Percentiles rank a stretch among this genome's conserved stretches.
Conservation (phyloP, 2,113 vertebrate species). For the Phaethon lepturus region DNA sequence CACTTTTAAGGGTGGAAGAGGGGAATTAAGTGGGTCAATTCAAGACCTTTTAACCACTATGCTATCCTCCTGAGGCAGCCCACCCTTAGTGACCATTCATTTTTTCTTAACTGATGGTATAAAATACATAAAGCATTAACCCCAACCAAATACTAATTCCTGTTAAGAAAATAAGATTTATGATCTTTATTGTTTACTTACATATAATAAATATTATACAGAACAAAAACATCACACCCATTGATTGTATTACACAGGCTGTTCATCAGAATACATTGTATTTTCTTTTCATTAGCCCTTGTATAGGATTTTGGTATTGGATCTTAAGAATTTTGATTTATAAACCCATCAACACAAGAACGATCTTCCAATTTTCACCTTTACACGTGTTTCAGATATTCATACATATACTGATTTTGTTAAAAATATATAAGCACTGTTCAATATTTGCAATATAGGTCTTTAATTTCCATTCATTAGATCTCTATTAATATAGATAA, state of each 20-base stretch:
- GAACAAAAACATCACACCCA: slow-evolving; percentile 59
- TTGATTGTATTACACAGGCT: slow-evolving; percentile 54
- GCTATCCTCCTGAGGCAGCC: rapidly evolving
- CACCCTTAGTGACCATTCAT: neutral
- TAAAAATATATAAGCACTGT: slow-evolving; percentile 59
- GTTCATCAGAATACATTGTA: slow-evolving; percentile 49
- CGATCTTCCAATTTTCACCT: neutral
- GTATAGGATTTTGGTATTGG: slow-evolving; percentile 49
- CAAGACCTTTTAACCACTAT: neutral
- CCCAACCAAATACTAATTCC: slow-evolving; percentile 40
- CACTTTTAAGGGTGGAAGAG: neutral
- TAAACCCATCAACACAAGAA: slow-evolving; percentile 22
- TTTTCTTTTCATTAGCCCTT: slow-evolving; percentile 58
- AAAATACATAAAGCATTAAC: neutral
- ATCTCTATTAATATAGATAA: slow-evolving; percentile 33
- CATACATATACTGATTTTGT: slow-evolving; percentile 15
- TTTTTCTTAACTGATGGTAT: neutral
- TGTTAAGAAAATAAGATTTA: slow-evolving; percentile 49
- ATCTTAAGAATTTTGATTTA: slow-evolving; percentile 8
- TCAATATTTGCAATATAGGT: slow-evolving; percentile 49
- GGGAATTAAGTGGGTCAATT: neutral
- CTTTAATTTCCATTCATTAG: slow-evolving; percentile 33
- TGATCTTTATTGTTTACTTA: slow-evolving; percentile 59
- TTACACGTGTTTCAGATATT: neutral
- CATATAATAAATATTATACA: slow-evolving; percentile 62